A percentile compares a stretch with the other conserved stretches of the same genome.
phyloP scores from a whole-genome alignment of 2,888 invertebrate genomes.

The Boloria selene region DNA sequence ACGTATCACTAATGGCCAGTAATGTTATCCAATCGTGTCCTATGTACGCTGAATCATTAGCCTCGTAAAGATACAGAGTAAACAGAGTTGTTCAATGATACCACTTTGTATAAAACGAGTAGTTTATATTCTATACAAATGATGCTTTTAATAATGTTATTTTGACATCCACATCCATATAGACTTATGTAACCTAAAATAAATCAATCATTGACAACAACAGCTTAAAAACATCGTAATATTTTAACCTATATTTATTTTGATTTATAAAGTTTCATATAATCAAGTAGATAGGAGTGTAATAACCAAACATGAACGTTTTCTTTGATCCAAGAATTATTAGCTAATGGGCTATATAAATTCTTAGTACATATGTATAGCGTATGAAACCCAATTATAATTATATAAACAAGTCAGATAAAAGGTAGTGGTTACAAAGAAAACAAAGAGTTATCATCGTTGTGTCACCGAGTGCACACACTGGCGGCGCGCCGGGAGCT shows the following conservation, averaged over 20 bases:
- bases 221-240: background rate
- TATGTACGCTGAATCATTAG: slow-evolving; percentile 34
- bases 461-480: slow-evolving; percentile 52
- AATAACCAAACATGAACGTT: background rate
- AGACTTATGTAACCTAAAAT: background rate
- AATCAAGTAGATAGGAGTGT: background rate
- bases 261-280: background rate
- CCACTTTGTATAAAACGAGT: slow-evolving; percentile 11
- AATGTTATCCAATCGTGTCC: slow-evolving; percentile 35
- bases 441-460: slow-evolving; percentile 68
- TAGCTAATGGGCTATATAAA: slow-evolving; percentile 15
- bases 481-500: background rate
- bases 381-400: slow-evolving; percentile 57
- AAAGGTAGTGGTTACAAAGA: slow-evolving; percentile 60
- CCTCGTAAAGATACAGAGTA: slow-evolving; percentile 35
- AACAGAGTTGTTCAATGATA: slow-evolving; percentile 20
- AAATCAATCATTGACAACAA: slow-evolving; percentile 7
- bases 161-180: background rate
- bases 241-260: too few relatives aligned
- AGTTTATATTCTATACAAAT: background rate
- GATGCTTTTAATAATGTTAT: background rate
- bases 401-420: slow-evolving; percentile 66
- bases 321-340: background rate
- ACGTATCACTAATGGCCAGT: slow-evolving; percentile 39
- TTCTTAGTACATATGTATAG: slow-evolving; percentile 22